Percentiles rank a stretch among this genome's conserved stretches.
phyloP scores from a whole-genome alignment of 2,888 invertebrate genomes.

The Orthosia cruda region DNA sequence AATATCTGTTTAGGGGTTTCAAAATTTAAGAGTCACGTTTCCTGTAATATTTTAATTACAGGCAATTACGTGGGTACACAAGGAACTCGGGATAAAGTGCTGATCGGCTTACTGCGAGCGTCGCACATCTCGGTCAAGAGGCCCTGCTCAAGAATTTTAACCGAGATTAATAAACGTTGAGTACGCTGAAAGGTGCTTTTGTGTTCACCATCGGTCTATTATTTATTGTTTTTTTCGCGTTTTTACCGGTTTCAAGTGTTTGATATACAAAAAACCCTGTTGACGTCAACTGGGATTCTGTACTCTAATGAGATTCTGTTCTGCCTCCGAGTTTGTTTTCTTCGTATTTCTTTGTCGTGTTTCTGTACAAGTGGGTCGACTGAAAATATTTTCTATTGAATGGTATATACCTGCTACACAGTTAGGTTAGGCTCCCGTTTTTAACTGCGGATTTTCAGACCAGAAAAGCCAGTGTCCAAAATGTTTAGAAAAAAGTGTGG shows the following conservation, averaged over 20 bases:
- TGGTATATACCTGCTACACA: not conserved
- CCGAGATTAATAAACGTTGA: constrained; percentile 59
- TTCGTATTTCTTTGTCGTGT: constrained; percentile 46
- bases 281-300: constrained; percentile 42
- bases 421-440: not conserved
- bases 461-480: not conserved
- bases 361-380: constrained; percentile 38
- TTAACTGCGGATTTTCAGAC: not conserved
- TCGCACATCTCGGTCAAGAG: constrained; percentile 61
- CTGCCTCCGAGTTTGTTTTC: constrained; percentile 52
- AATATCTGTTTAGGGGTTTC: constrained; percentile 34
- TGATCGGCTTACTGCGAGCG: constrained; percentile 54
- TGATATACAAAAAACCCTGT: constrained; percentile 43
- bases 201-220: constrained; percentile 42
- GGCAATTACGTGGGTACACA: constrained; percentile 57
- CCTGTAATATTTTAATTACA: constrained; percentile 57
- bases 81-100: constrained; percentile 49
- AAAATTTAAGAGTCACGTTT: constrained; percentile 45
- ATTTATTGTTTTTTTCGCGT: constrained; percentile 34
- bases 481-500: not conserved
- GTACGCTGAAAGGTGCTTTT: constrained; percentile 41
- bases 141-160: constrained; percentile 54
- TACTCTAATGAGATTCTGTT: constrained; percentile 55
- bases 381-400: constrained; percentile 33
- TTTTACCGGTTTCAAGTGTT: constrained; percentile 40